phyloP scores from a whole-genome alignment of 2,797 vertebrate species.

The Gadopsis marmoratus region DNA sequence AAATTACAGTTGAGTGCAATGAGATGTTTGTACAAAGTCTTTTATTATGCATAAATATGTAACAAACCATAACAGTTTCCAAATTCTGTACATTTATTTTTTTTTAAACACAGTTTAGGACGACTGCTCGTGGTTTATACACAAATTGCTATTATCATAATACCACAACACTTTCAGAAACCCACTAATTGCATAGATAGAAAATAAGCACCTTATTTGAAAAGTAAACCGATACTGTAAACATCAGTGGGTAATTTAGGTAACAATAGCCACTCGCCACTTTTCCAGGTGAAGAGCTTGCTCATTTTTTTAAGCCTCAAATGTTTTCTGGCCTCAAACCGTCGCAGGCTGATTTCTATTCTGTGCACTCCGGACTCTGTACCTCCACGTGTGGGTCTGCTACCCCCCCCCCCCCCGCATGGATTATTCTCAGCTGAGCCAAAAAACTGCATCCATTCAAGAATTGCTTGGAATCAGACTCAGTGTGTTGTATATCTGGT shows the following conservation, averaged over 20 bases:
- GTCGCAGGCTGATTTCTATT: slow-evolving; percentile 57
- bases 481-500: slow-evolving; percentile 1
- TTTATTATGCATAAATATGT: slow-evolving; percentile 81
- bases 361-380: slow-evolving; percentile 37
- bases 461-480: slow-evolving; percentile 29
- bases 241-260: slow-evolving; percentile 50
- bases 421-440: slow-evolving; percentile 22
- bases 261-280: slow-evolving; percentile 8
- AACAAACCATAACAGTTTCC: slow-evolving; percentile 70
- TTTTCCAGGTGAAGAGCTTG: slow-evolving; percentile 6
- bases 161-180: slow-evolving; percentile 70
- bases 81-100: slow-evolving; percentile 70
- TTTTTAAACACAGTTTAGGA: slow-evolving; percentile 43
- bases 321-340: slow-evolving; percentile 35
- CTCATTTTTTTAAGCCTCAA: slow-evolving; percentile 28
- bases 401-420: neutral
- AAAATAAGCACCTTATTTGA: slow-evolving; percentile 78
- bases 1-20: neutral
- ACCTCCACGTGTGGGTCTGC: slow-evolving; percentile 24
- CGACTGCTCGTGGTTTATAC: slow-evolving; percentile 52
- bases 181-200: slow-evolving; percentile 83
- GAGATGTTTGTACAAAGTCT: slow-evolving; percentile 69
- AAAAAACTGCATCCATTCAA: slow-evolving; percentile 35
- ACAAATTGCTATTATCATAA: slow-evolving; percentile 63
- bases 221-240: slow-evolving; percentile 69